Evolutionary conservation across 2,113 vertebrate species (phyloP), one percentile per base, ranked within the genome.

Genomic region (Herpailurus yagouaroundi): DNA sequence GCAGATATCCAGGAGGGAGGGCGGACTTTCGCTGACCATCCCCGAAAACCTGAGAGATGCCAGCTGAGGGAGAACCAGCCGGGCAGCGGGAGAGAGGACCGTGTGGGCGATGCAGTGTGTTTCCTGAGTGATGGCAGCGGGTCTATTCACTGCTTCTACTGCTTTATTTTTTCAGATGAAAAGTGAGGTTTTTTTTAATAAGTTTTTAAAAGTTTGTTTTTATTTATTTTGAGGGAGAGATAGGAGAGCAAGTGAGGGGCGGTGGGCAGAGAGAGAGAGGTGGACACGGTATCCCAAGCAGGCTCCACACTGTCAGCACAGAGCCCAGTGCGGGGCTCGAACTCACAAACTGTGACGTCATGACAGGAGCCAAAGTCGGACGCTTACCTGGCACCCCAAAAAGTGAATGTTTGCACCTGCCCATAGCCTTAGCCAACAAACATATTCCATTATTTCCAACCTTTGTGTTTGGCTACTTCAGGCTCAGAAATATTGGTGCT

Each of bases 11-110:
- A 1, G 36, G 9, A 41, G 38, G 0, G 1, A 33, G 10, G 6
- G 2, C 2, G 29, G 45, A 21, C 27, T 48, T n/a, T 18, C 4
- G 5, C 23, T 0, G 3, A 14, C 38, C 25, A 31, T 16, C 33
- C 23, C 38, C 38, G 14, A 8, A 52, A 18, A 4, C 50, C 13
- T 11, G 80, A 33, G 80, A 69, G 91, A 63, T 1, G 0, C 18
- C 4, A 3, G 14, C 13, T 6, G 27, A 76, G 48, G 14, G 4
- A 6, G 50, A 5, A n/a, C 6, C 38, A 3, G 52, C 87, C 2
- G 16, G 50, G 76, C 63, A 52, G 14, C 27, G 3, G 4, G 60
- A 57, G 57, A 19, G 33, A 31, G 38, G 31, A n/a, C 13, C 0
- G 1, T 10, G 18, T 25, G 27, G 64, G 83, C 0, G 6, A 14